Evolutionary conservation across 2,113 vertebrate species (phyloP).

Genomic region (Hylia prasina): DNA sequence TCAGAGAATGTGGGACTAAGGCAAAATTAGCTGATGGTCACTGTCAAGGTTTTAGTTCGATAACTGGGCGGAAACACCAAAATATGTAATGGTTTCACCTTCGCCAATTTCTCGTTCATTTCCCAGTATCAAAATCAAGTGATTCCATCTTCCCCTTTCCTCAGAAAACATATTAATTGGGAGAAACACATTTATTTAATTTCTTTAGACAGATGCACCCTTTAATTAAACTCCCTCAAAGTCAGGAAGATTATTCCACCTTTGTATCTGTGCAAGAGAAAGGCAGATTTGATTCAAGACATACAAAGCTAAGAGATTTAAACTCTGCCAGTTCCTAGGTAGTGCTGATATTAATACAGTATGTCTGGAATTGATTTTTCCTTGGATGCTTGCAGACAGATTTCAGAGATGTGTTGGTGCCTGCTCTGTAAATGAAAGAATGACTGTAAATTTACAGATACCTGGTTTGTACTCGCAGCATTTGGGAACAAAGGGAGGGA

Average conservation of each 20-base stretch:
- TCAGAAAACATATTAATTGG: not conserved
- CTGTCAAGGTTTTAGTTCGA: too few species aligned
- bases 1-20: not conserved
- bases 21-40: not conserved
- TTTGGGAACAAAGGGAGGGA: not conserved
- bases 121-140: not conserved
- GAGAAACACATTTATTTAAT: not conserved
- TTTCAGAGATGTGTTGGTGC: not conserved
- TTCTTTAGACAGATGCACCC: not conserved
- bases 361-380: slow-evolving; percentile 36
- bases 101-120: too few species aligned
- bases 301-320: not conserved
- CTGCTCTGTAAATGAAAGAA: not conserved
- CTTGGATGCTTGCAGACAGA: not conserved
- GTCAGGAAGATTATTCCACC: not conserved
- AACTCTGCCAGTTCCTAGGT: not conserved
- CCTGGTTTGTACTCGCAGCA: not conserved
- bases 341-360: slow-evolving; percentile 4
- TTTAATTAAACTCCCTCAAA: not conserved
- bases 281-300: not conserved
- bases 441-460: not conserved
- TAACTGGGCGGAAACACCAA: too few species aligned
- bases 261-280: not conserved
- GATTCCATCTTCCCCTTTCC: not conserved
- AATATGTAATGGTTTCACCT: too few species aligned